Evolutionary conservation across 2,113 vertebrate genomes (phyloP).

Genomic region (Megaceryle torquata): DNA sequence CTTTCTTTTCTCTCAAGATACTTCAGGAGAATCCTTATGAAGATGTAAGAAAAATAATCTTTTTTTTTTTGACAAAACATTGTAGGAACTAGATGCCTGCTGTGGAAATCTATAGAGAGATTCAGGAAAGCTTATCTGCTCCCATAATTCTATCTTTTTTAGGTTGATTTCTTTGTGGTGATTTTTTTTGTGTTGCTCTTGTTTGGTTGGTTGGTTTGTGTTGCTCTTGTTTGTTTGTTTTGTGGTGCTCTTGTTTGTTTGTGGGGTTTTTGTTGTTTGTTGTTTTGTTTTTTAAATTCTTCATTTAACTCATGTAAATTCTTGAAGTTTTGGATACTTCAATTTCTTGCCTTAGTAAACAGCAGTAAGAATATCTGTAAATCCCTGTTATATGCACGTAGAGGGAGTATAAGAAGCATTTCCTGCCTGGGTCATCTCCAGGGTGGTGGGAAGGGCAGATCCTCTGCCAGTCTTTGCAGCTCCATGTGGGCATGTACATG

Average conservation of each 20-base stretch:
- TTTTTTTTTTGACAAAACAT: background rate
- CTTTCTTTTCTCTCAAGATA: background rate
- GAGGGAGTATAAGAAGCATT: background rate
- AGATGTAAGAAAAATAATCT: background rate
- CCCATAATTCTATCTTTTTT: background rate
- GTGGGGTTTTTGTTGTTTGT: too few species aligned
- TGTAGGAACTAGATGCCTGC: background rate
- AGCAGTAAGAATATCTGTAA: background rate
- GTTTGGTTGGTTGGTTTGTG: background rate
- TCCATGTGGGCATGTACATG: background rate
- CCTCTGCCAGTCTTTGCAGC: background rate
- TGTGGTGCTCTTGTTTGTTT: too few species aligned
- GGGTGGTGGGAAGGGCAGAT: too few species aligned
- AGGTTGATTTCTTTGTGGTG: too few species aligned
- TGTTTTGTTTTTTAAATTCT: background rate
- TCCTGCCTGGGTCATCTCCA: background rate
- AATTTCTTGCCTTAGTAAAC: background rate
- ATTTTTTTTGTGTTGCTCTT: too few species aligned
- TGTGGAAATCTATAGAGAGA: background rate
- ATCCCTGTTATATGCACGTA: accelerated
- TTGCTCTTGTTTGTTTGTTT: background rate
- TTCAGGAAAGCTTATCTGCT: background rate
- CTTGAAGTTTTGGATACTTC: background rate
- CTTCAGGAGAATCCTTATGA: background rate
- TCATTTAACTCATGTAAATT: background rate